A percentile compares a stretch with the other conserved stretches of the same genome.
phyloP scores from a whole-genome alignment of 2,797 vertebrate species.

The Phoebastria nigripes region DNA sequence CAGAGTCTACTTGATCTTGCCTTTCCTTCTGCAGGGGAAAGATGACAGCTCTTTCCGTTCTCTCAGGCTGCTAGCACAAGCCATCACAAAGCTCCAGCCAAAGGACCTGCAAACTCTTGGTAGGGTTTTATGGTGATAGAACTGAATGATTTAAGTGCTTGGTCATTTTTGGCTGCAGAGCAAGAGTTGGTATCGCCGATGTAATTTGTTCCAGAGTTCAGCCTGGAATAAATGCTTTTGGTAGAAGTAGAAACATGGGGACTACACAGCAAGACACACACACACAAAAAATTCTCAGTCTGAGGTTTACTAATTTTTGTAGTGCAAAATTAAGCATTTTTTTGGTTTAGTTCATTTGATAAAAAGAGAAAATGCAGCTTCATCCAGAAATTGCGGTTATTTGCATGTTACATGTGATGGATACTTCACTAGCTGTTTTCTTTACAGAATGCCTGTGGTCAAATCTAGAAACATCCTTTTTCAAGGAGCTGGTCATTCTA shows the following conservation, averaged over 20 bases:
- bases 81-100: slow-evolving; percentile 37
- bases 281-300: background rate
- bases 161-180: background rate
- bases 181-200: background rate
- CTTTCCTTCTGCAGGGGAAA: slow-evolving; percentile 54
- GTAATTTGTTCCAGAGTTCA: background rate
- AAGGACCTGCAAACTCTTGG: slow-evolving; percentile 61
- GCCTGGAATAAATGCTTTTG: background rate
- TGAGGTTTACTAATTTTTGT: background rate
- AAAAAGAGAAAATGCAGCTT: background rate
- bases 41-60: background rate
- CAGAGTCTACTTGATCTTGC: slow-evolving; percentile 76
- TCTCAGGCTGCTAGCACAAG: slow-evolving; percentile 8
- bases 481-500: slow-evolving; percentile 50
- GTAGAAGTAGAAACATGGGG: background rate
- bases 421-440: background rate
- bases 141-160: background rate
- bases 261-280: background rate
- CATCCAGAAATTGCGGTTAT: background rate
- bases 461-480: slow-evolving; percentile 58
- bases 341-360: background rate
- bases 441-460: slow-evolving; percentile 70
- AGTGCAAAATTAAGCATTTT: background rate
- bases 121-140: slow-evolving; percentile 22
- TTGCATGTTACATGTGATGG: background rate